Base-by-base conservation (phyloP, 2,797 vertebrate genomes). In the Sparus aurata region DNA sequence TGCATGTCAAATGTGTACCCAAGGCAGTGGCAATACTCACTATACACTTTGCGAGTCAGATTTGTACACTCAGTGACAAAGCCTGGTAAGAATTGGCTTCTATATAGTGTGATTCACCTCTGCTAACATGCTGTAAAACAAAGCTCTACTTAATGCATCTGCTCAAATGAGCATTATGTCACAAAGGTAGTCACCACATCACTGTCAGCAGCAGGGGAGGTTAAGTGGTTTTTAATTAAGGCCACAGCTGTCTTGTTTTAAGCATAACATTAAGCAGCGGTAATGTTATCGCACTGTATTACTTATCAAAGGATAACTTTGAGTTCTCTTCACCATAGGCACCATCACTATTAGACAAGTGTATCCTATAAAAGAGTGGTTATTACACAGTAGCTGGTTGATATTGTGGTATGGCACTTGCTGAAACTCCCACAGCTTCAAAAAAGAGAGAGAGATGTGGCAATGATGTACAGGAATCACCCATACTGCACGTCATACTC, bases 401-500 rank as follows among this genome's bases (percentile, higher is more conserved):
- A 6, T 41, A 25, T n/a, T n/a, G 18, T 2, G 43, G 5, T 18
- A 34, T 17, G 8, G 4, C 7, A 47, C 15, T 41, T n/a, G 0
- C 25, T 69, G 1, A 20, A 20, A 30, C 12, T 17, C 54, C 3
- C 3, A 22, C 12, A 61, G 17, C 25, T 18, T n/a, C 1, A 1
- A 38, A 38, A 38, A 4, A 30, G 5, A 38, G 8, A 9, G 8
- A 53, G 15, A 12, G 4, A 55, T 41, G 62, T 65, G 17, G 17
- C 52, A 66, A n/a, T 67, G 16, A 58, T 22, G 34, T 46, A 15
- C 8, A 70, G n/a, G 52, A 57, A 50, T 82, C 69, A 73, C 61
- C 23, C 13, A 69, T 17, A 59, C 43, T 69, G 38, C 25, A 76
- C 54, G 83, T 86, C 79, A 80, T 46, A 0, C 18, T 74, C 43